Percentiles rank a stretch among this genome's conserved stretches.
phyloP scores from a whole-genome alignment of 2,113 vertebrate genomes.

The Bufo bufo region DNA sequence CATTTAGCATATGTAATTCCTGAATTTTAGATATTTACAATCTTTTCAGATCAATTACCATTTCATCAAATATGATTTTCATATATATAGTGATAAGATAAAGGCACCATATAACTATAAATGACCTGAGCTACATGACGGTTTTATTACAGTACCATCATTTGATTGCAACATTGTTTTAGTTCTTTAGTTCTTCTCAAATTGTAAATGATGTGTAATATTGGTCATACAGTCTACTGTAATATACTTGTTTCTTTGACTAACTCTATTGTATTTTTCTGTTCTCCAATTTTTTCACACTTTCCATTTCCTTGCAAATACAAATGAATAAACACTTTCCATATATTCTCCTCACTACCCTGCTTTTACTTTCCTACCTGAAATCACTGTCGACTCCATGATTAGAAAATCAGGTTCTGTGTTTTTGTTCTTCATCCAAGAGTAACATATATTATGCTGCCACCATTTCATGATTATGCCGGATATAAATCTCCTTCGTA shows the following conservation, averaged over 20 bases:
- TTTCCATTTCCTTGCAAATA: neutral
- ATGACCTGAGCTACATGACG: neutral
- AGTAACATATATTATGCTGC: conserved; percentile 45
- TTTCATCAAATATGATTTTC: neutral
- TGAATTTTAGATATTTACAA: neutral
- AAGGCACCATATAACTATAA: neutral
- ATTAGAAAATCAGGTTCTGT: conserved; percentile 34
- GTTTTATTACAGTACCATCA: neutral
- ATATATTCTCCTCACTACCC: neutral
- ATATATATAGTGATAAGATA: neutral
- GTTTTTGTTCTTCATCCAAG: conserved; percentile 26
- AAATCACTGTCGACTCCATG: neutral
- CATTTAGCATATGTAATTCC: neutral
- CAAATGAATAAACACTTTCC: neutral
- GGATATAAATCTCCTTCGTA: conserved; percentile 35
- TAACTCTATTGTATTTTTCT: neutral
- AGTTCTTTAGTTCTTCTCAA: neutral
- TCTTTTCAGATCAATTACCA: neutral
- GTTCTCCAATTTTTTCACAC: neutral
- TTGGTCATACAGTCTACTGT: neutral
- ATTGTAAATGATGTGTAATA: neutral
- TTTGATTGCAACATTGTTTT: neutral
- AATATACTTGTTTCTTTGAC: neutral
- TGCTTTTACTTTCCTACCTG: neutral
- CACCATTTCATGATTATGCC: conserved; percentile 40